These are phyloP conservation scores for Acrobasis consociella DNA, from an alignment of 2,888 invertebrate genomes.

Conservation along the genomic window DNA sequence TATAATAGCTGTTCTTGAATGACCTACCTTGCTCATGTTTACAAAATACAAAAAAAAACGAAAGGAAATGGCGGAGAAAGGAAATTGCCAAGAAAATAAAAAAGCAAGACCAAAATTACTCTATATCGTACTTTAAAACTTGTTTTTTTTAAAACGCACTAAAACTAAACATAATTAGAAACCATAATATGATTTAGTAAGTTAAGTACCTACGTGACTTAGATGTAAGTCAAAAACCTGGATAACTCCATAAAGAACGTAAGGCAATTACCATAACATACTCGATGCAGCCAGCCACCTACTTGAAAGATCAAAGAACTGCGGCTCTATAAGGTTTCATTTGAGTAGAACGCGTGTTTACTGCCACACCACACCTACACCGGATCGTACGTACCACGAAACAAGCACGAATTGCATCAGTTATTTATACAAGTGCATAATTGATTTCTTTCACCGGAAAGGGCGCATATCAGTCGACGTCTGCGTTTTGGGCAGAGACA, in stretches of 20 bases:
- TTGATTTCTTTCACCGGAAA: constrained; percentile 28
- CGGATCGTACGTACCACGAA: constrained; percentile 11
- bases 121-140: too few relatives aligned
- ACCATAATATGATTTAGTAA: too few relatives aligned
- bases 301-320: constrained; percentile 10
- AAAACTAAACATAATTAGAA: too few relatives aligned
- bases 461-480: constrained; percentile 28
- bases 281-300: neutral
- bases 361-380: neutral
- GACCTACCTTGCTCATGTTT: constrained; percentile 22
- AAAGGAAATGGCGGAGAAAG: neutral
- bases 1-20: constrained; percentile 40
- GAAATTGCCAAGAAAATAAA: neutral
- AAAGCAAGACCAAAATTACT: neutral
- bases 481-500: constrained; percentile 40
- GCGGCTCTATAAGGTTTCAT: constrained; percentile 6
- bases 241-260: neutral
- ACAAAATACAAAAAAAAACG: neutral
- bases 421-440: constrained; percentile 32
- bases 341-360: neutral
- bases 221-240: neutral
- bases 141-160: too few relatives aligned
- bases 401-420: constrained; percentile 23
- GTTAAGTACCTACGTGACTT: neutral
- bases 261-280: neutral